phyloP scores from a whole-genome alignment of 92 coral and sea anemone species.

The Parazoanthus darwini region DNA sequence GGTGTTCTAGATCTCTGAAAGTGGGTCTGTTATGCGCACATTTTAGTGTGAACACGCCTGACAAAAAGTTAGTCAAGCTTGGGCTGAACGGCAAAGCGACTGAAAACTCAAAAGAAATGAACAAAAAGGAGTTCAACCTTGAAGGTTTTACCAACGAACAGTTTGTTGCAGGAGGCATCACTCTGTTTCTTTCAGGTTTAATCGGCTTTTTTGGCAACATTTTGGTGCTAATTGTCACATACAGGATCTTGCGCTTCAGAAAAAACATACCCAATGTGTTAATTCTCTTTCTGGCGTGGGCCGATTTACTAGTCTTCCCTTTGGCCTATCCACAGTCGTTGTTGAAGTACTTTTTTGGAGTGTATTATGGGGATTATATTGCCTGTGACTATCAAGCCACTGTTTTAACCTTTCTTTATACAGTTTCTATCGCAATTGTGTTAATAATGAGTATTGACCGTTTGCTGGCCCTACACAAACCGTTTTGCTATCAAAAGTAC shows the following conservation, averaged over 20 bases:
- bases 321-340: conserved; percentile 85
- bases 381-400: conserved; percentile 93
- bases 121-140: conserved; percentile 75
- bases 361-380: conserved; percentile 74
- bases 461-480: conserved; percentile 75
- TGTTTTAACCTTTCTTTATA: conserved; percentile 64
- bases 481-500: conserved; percentile 83
- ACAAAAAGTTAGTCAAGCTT: not conserved
- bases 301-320: conserved; percentile 79
- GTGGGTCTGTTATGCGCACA: not conserved
- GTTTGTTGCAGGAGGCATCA: conserved; percentile 84
- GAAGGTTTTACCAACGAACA: conserved; percentile 80
- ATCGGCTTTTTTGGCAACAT: conserved; percentile 81
- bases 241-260: conserved; percentile 82
- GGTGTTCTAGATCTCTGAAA: not conserved
- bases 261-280: conserved; percentile 85
- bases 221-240: conserved; percentile 68
- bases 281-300: conserved; percentile 83
- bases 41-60: not conserved
- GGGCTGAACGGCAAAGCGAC: not conserved
- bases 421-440: conserved; percentile 74
- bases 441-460: conserved; percentile 90
- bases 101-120: conserved; percentile 52
- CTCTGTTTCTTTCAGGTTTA: conserved; percentile 67
- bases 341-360: conserved; percentile 77